Base-by-base conservation (phyloP, 2,797 vertebrate species). In the Thalassophryne amazonica region DNA sequence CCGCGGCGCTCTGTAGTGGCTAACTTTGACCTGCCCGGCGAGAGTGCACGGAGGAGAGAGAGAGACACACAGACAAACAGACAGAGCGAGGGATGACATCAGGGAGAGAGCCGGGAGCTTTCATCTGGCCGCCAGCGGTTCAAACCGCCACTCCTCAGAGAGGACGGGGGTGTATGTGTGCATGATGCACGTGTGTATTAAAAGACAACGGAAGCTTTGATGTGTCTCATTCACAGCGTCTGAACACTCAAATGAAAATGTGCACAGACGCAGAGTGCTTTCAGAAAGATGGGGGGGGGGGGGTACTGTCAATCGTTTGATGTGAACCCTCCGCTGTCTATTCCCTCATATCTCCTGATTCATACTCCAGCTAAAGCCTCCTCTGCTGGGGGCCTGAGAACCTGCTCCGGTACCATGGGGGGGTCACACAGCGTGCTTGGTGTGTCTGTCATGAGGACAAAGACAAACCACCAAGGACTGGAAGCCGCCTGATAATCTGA, bases 121-220 rank as follows among this genome's bases (percentile, higher is more conserved):
- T 88, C 74, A 91, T 89, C 77, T 78, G 80, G 56, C 76, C 73
- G 70, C 63, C 34, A 4, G 71, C 61, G 71, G 80, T 86, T 81
- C 83, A 79, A 70, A 78, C 71, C 67, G 62, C 56, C 80, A 70
- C 71, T 78, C 76, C 81, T 83, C 65, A 59, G 63, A 73, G 76
- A 63, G 58, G 51, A 68, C 47, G 32, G 35, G 20, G 37, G 30
- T 17, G 47, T 22, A 50, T 21, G 36, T 40, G 36, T 34, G 55
- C 29, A 34, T 35, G 58, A 38, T 54, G 59, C 47, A 34, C 40
- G 50, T 27, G 63, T 53, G 53, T 52, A 67, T 46, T 69, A 74
- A 80, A 88, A 84, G 67, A 83, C 39, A 16, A 86, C 82, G 83
- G 58, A 85, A 76, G 77, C n/a, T 95, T 96, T 95, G 93, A 95